Evolutionary conservation across 2,797 vertebrate genomes (phyloP), one percentile per base, ranked within the genome.

Genomic region (Artibeus jamaicensis): DNA sequence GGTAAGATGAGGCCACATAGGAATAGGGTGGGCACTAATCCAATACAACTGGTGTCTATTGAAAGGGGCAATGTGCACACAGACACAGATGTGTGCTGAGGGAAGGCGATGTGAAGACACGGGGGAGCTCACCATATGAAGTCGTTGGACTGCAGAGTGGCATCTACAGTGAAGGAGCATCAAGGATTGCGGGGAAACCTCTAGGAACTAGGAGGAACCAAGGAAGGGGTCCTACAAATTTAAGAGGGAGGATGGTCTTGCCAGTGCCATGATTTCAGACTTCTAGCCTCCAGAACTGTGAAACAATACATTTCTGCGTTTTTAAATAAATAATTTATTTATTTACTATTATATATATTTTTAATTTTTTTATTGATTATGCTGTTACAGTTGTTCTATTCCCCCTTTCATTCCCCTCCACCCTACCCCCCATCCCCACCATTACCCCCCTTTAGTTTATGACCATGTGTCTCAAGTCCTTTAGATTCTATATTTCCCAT

Each of bases 131-230:
- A 9, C 16, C 32, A 0, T 0, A 1, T 7, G 57, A 50, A 26
- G 11, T 34, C 0, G 1, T 76, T 44, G 42, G 34, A 12, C 0
- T 24, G n/a, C 7, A 29, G 6, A 1, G 6, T 42, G 5, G 3
- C 29, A 0, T 5, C 18, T 29, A 32, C 0, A 37, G 39, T 19
- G 2, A 22, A 55, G 15, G 22, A 39, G 2, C 71, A 24, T 21
- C 6, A 7, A 22, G 29, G 70, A 46, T 39, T 53, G 55, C 70
- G 12, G 10, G 88, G 46, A 55, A 53, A 16, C 18, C 3, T 10
- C 37, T 14, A 26, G 74, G 53, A 86, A 26, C 50, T 26, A 29
- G 26, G 22, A 34, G 24, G 70, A 91, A 62, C 24, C 10, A 15
- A 39, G 15, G 34, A 29, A 67, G 29, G 37, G 7, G 16, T 34